Evolutionary conservation across 2,888 invertebrate genomes (phyloP).

Genomic region (Noctua comes): DNA sequence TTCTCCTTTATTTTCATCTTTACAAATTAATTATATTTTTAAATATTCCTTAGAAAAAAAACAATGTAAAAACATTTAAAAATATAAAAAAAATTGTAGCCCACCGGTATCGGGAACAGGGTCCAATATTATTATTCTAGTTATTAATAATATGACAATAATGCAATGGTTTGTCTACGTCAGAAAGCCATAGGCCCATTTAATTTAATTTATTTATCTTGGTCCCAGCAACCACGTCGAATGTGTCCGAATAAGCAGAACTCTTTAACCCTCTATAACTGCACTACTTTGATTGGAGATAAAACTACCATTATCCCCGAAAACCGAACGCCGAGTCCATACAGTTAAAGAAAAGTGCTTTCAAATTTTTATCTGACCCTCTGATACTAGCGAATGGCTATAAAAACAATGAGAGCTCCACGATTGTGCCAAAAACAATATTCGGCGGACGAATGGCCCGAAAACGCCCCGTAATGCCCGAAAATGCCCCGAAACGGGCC

Average conservation of each 20-base stretch:
- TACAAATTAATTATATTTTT: too few relatives aligned
- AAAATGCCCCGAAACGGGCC: conserved; percentile 65
- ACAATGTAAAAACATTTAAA: too few relatives aligned
- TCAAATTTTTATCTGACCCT: conserved; percentile 61
- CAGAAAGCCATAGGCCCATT: neutral
- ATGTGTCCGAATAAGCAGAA: neutral
- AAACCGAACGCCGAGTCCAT: conserved; percentile 9
- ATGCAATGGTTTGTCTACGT: neutral
- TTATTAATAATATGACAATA: neutral
- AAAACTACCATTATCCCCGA: conserved; percentile 34
- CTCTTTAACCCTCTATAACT: neutral
- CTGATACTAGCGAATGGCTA: conserved; percentile 64
- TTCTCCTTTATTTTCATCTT: too few relatives aligned
- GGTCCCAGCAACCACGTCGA: neutral
- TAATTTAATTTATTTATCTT: neutral
- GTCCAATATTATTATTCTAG: too few relatives aligned
- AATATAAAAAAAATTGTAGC: too few relatives aligned
- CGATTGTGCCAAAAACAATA: conserved; percentile 74
- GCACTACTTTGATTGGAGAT: conserved; percentile 22
- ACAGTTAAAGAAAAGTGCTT: conserved; percentile 54
- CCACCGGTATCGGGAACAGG: too few relatives aligned
- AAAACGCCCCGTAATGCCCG: conserved; percentile 68
- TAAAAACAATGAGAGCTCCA: conserved; percentile 70
- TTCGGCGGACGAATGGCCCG: conserved; percentile 68
- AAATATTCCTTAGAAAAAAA: too few relatives aligned